These are phyloP conservation scores for Urechis unicinctus DNA, from an alignment of 2,888 invertebrate species.

Conservation along the genomic window DNA sequence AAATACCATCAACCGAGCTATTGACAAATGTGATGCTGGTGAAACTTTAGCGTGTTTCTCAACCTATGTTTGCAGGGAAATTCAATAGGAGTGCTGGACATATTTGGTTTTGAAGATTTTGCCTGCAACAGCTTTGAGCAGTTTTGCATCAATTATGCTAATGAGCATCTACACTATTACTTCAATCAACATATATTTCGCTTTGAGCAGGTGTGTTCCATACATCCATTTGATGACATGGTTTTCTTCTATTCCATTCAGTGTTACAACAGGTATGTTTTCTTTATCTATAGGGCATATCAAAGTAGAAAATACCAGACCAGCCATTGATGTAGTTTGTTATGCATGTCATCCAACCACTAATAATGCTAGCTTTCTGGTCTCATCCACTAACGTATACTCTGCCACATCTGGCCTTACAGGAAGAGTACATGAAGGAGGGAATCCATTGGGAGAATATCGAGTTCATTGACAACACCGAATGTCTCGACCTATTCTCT, in stretches of 20 bases:
- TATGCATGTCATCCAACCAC: too few relatives aligned
- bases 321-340: too few relatives aligned
- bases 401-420: slow-evolving; percentile 37
- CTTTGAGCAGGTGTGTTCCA: slow-evolving; percentile 67
- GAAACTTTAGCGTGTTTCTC: background rate
- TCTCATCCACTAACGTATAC: too few relatives aligned
- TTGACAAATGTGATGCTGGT: background rate
- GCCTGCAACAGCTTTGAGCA: slow-evolving; percentile 81
- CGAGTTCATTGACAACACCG: slow-evolving; percentile 92
- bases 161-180: slow-evolving; percentile 93
- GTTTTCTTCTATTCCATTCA: background rate
- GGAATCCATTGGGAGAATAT: slow-evolving; percentile 93
- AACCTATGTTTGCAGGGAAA: slow-evolving; percentile 61
- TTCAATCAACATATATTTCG: slow-evolving; percentile 98
- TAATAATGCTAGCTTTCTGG: too few relatives aligned
- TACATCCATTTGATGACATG: background rate
- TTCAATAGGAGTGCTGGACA: slow-evolving; percentile 90
- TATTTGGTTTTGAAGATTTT: slow-evolving; percentile 96
- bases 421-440: slow-evolving; percentile 90
- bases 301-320: too few relatives aligned
- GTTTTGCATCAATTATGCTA: slow-evolving; percentile 94
- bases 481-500: slow-evolving; percentile 85
- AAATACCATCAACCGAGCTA: background rate
- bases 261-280: too few relatives aligned
- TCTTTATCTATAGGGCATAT: too few relatives aligned